Conservation (phyloP, 2,888 invertebrate genomes). For the Cerceris rybyensis region DNA sequence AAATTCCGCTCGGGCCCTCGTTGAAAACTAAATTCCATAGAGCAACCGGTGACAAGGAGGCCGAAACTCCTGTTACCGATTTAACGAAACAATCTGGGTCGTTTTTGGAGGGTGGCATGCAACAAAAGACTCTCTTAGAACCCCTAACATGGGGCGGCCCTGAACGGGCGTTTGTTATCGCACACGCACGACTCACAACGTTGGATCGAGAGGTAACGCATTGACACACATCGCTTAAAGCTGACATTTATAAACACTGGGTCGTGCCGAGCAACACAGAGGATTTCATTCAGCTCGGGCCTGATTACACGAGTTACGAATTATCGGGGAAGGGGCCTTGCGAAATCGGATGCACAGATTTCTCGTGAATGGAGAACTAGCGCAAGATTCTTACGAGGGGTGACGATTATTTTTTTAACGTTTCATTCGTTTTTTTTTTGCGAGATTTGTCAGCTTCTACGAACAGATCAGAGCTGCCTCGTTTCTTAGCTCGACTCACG, state of each 20-base stretch:
- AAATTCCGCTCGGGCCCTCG: background rate
- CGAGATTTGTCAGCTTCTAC: background rate
- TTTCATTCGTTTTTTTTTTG: no score
- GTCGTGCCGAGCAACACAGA: slow-evolving; percentile 47
- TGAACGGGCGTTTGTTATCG: slow-evolving; percentile 20
- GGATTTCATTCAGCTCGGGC: slow-evolving; percentile 61
- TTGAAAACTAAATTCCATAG: slow-evolving; percentile 4
- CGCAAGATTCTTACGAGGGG: background rate
- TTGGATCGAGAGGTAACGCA: slow-evolving; percentile 21
- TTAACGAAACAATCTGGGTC: slow-evolving; percentile 61
- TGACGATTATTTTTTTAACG: background rate
- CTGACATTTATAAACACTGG: slow-evolving; percentile 67
- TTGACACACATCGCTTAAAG: slow-evolving; percentile 58
- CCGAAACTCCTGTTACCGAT: slow-evolving; percentile 42
- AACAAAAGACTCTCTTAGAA: slow-evolving; percentile 44
- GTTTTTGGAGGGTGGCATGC: slow-evolving; percentile 35
- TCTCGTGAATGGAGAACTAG: slow-evolving; percentile 37
- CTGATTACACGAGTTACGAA: slow-evolving; percentile 56
- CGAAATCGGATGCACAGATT: slow-evolving; percentile 59
- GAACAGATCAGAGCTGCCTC: background rate
- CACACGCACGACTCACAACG: slow-evolving; percentile 5
- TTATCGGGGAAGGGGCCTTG: slow-evolving; percentile 54
- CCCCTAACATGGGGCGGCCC: slow-evolving; percentile 24
- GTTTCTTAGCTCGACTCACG: slow-evolving; percentile 14
- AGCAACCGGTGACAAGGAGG: background rate